These are phyloP conservation scores for Bombus sibiricus DNA, from an alignment of 1,140 invertebrate species.

Conservation along the genomic window DNA sequence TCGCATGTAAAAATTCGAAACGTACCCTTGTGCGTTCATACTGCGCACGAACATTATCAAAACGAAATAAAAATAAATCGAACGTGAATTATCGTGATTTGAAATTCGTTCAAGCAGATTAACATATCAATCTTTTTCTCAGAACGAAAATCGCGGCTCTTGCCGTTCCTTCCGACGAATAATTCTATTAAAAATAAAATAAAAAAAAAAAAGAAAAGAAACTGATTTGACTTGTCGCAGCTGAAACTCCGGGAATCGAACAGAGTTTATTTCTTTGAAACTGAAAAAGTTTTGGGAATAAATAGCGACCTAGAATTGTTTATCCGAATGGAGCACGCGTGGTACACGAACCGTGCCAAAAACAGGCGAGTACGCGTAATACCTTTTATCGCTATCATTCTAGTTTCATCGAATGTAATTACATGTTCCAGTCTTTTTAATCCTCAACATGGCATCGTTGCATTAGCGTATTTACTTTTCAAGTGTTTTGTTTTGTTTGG, in stretches of 20 bases:
- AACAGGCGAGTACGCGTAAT: not conserved
- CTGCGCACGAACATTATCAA: not conserved
- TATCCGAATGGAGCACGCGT: not conserved
- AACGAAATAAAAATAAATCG: not conserved
- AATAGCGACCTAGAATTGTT: not conserved
- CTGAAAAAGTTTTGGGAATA: not conserved
- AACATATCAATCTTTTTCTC: constrained; percentile 39
- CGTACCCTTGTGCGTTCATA: too few species aligned
- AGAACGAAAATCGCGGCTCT: not conserved
- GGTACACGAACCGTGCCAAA: not conserved
- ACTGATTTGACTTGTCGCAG: not conserved
- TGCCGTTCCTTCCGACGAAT: not conserved
- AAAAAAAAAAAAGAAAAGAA: not conserved
- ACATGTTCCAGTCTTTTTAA: not conserved
- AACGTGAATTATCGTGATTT: not conserved
- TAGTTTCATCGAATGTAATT: too few species aligned
- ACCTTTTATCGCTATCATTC: not conserved
- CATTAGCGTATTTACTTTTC: not conserved
- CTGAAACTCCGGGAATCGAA: not conserved
- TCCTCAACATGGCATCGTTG: not conserved
- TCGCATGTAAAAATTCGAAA: too few species aligned
- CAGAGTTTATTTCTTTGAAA: not conserved
- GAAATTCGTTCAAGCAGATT: constrained; percentile 16
- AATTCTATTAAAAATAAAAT: not conserved
- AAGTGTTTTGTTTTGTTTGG: too few species aligned